Evolutionary conservation across 2,113 vertebrate genomes (phyloP).

Genomic region (Tachycineta bicolor): DNA sequence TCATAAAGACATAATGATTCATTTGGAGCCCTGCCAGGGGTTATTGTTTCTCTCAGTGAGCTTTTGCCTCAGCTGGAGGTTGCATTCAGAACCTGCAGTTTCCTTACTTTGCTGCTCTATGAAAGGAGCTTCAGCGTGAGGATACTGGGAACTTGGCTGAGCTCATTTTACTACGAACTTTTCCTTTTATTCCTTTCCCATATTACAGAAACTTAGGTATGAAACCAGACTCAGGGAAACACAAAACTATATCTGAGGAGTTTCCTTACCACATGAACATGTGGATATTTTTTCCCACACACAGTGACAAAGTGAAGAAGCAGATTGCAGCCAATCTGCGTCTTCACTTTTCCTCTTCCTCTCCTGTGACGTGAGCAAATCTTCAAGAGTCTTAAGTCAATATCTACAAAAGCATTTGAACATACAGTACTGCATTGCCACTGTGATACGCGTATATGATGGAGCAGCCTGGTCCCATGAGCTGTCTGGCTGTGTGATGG

Average conservation of each 20-base stretch:
- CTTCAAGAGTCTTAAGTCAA: neutral
- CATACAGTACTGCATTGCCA: neutral
- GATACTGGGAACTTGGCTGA: neutral
- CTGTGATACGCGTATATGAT: neutral
- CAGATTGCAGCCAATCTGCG: neutral
- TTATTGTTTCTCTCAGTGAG: neutral
- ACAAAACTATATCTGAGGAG: accelerated
- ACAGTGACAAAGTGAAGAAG: neutral
- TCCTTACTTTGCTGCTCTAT: neutral
- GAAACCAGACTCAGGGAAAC: neutral
- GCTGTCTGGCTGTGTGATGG: neutral
- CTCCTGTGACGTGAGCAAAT: neutral
- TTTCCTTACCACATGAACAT: neutral
- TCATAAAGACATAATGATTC: neutral
- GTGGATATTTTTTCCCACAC: neutral
- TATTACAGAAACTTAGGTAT: neutral
- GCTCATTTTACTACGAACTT: neutral
- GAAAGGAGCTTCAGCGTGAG: neutral
- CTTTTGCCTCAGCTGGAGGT: neutral
- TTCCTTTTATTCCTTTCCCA: neutral
- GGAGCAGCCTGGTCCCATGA: neutral
- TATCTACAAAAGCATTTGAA: neutral
- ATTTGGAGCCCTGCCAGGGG: neutral
- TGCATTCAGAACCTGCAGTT: neutral
- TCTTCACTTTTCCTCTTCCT: neutral